Base-by-base conservation (phyloP, 2,888 invertebrate genomes). In the Salticus scenicus region DNA sequence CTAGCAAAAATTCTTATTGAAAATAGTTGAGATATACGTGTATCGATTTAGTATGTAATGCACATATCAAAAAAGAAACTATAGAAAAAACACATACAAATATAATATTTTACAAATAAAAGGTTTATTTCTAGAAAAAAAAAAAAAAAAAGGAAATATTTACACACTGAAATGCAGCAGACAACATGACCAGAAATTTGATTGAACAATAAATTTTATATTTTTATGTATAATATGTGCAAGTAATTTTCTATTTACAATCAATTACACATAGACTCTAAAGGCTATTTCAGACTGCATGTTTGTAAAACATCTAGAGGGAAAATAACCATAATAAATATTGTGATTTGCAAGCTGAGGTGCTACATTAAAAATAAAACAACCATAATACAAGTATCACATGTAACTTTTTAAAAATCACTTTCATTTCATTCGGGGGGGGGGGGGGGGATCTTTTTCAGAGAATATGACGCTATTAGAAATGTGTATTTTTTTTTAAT, bases 51-150 rank as follows among this genome's bases (percentile, higher is more conserved):
- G n/a, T n/a, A n/a, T n/a, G n/a, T n/a, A n/a, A n/a, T n/a, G n/a
- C n/a, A n/a, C n/a, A n/a, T n/a, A n/a, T n/a, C n/a, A n/a, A 37
- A 37, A 37, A 37, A 10, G 37, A 4, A 37, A 37, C 37, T 7
- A 37, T 10, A 37, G 37, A 37, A 30, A 51, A 31, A 72, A 72
- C 42, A 57, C 72, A 57, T 1, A 51, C 17, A 51, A n/a, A n/a
- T n/a, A 12, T 71, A 70, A 70, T 70, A 57, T 51, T 85, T 85
- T 79, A 85, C 84, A 85, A 85, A 85, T 79, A 85, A 85, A 85
- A 79, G 84, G 73, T 84, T 85, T 85, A 85, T 85, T 85, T 85
- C 84, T 85, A 85, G 79, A 85, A 85, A 85, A 78, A 72, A 79
- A 85, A 63, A 79, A 78, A 85, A 74, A 85, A 85, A 85, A 78